Base-by-base conservation (phyloP, 1,140 invertebrate species). In the Trypoxylus dichotomus region DNA sequence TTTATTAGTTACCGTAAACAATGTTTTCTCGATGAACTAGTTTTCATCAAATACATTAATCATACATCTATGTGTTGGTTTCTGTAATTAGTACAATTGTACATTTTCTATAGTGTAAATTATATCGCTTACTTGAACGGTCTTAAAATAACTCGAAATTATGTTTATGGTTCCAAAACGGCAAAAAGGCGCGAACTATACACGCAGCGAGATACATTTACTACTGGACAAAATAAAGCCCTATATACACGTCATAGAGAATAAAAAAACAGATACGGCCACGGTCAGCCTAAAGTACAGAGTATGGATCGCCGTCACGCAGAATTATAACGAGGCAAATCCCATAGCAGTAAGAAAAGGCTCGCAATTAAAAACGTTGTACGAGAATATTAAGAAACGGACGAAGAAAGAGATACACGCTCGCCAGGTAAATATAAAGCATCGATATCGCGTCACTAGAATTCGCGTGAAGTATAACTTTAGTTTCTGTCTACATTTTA, bases 351-450 rank as follows among this genome's bases (percentile, higher is more conserved):
- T 10, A 11, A 68, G 60, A 15, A 68, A 24, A 24, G 60, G 25
- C 1, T 25, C 60, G 1, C 60, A 68, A 27, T 24, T 68, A 24
- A 68, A 68, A 68, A 68, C 60, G 24, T 25, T 68, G 24, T 68
- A 68, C 60, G 60, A 68, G 8, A 68, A 68, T 68, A 68, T 68
- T 15, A 68, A 68, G 24, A 68, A 68, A 15, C 21, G 60, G 7
- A 68, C 60, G 8, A 68, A 29, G 24, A 68, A 68, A 68, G 60
- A 68, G 7, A 27, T 68, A 10, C 21, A 27, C 24, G 24, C 60
- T 3, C 15, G 27, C 13, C 60, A 68, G 60, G 60, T 68, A 68
- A 68, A 24, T 68, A 68, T 68, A 2, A 24, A 63, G 8, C 15
- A 1, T 13, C 3, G 10, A 37, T 37, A 37, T 7, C 32, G 2